A percentile compares a stretch with the other conserved stretches of the same genome.
These are phyloP conservation scores for Cheilinus undulatus DNA, from an alignment of 2,113 vertebrate genomes.

Conservation along the genomic window DNA sequence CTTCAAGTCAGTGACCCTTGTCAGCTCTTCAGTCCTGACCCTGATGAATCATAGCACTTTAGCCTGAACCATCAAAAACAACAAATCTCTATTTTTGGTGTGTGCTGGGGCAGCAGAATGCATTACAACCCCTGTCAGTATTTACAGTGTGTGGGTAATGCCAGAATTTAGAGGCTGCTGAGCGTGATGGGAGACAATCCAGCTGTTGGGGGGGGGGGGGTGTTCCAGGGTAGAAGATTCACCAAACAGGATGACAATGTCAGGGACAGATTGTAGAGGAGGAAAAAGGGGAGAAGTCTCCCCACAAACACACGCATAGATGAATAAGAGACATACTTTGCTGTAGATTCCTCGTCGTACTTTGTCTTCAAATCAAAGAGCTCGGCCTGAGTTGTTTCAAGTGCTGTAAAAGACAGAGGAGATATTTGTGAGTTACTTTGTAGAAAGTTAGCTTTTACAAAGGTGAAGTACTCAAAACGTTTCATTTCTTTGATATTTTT, in stretches of 20 bases:
- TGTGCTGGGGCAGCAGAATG: slow-evolving; percentile 41
- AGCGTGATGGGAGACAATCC: slow-evolving; percentile 72
- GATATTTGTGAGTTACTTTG: too few relatives aligned
- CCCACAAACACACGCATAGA: slow-evolving; percentile 50
- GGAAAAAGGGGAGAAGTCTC: slow-evolving; percentile 62
- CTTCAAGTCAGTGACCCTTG: slow-evolving; percentile 48
- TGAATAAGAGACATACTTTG: slow-evolving; percentile 90
- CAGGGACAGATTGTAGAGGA: slow-evolving; percentile 57
- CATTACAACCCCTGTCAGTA: slow-evolving; percentile 62
- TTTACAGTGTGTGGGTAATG: slow-evolving; percentile 70
- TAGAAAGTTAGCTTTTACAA: too few relatives aligned
- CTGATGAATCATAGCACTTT: slow-evolving; percentile 44
- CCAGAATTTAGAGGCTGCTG: slow-evolving; percentile 69
- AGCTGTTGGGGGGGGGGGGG: slow-evolving; percentile 70
- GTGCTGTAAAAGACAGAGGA: slow-evolving; percentile 85
- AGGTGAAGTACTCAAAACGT: too few relatives aligned
- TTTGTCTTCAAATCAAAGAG: slow-evolving; percentile 99
- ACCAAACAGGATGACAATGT: slow-evolving; percentile 77
- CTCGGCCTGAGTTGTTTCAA: slow-evolving; percentile 97
- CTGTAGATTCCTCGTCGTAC: slow-evolving; percentile 97
- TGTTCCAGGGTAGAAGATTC: slow-evolving; percentile 69
- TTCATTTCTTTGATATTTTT: too few relatives aligned
- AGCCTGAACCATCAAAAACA: background rate
- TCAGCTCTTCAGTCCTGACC: slow-evolving; percentile 11
- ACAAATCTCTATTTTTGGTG: slow-evolving; percentile 46